Conservation (phyloP, 2,797 vertebrate species). For the Brotogeris chrysoptera region DNA sequence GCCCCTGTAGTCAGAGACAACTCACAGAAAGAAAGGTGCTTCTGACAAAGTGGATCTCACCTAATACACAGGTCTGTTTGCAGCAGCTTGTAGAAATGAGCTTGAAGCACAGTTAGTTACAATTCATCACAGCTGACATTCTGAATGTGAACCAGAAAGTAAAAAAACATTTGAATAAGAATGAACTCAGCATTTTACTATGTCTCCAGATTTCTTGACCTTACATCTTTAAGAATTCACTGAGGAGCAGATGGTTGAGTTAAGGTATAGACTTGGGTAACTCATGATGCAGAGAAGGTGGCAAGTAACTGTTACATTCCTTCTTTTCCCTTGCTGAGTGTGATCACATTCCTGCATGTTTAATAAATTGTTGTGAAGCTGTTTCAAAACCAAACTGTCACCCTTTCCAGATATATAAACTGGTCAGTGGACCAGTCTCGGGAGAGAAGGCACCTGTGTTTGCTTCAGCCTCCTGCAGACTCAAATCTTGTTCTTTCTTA, state of each 20-base stretch:
- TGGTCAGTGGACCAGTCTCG: neutral
- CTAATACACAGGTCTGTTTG: neutral
- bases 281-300: neutral
- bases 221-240: neutral
- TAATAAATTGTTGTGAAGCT: neutral
- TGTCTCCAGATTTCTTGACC: neutral
- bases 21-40: neutral
- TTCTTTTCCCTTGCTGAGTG: neutral
- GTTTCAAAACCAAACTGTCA: neutral
- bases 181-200: neutral
- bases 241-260: neutral
- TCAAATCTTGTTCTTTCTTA: neutral
- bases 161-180: neutral
- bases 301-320: neutral
- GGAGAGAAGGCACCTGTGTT: neutral
- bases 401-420: neutral
- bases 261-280: neutral
- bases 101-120: neutral
- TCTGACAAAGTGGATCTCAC: neutral
- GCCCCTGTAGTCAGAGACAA: neutral
- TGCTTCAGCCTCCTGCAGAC: neutral
- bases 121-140: neutral
- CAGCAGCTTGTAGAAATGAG: neutral
- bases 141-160: neutral
- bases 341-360: neutral